Percentiles rank a stretch among this genome's conserved stretches.
Conservation (phyloP, 2,797 vertebrate species). For the Picus viridis region DNA sequence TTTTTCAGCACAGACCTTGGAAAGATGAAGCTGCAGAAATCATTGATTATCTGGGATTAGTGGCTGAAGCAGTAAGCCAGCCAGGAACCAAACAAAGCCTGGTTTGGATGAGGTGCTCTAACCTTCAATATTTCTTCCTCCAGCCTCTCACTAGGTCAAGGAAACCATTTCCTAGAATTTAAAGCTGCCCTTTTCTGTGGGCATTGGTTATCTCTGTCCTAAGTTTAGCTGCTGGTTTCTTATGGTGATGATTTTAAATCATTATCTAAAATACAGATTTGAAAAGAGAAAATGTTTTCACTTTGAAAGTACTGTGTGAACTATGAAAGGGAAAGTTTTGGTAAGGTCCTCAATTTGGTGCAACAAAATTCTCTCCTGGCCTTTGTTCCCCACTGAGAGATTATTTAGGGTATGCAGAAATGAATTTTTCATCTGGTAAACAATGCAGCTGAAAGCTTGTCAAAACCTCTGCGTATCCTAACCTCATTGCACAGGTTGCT, state of each 20-base stretch:
- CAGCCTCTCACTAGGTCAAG: neutral
- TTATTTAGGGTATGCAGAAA: conserved; percentile 14
- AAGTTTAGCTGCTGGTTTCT: neutral
- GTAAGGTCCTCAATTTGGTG: neutral
- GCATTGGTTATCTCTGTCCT: neutral
- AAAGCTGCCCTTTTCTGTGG: neutral
- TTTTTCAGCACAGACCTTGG: neutral
- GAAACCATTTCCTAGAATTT: neutral
- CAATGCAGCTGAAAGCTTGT: neutral
- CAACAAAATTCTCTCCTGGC: neutral
- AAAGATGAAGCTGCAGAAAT: neutral
- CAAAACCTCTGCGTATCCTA: neutral
- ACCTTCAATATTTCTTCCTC: neutral
- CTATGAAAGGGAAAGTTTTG: neutral
- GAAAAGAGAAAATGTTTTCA: neutral
- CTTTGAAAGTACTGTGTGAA: neutral
- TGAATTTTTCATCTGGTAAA: conserved; percentile 9
- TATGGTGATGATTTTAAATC: neutral
- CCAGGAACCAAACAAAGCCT: neutral
- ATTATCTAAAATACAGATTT: neutral
- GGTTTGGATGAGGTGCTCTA: neutral
- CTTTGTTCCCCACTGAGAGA: neutral
- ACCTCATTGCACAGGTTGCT: neutral
- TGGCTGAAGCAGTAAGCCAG: neutral
- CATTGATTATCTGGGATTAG: neutral